Evolutionary conservation across 2,888 invertebrate genomes (phyloP).

Genomic region (Epinotia nisella): DNA sequence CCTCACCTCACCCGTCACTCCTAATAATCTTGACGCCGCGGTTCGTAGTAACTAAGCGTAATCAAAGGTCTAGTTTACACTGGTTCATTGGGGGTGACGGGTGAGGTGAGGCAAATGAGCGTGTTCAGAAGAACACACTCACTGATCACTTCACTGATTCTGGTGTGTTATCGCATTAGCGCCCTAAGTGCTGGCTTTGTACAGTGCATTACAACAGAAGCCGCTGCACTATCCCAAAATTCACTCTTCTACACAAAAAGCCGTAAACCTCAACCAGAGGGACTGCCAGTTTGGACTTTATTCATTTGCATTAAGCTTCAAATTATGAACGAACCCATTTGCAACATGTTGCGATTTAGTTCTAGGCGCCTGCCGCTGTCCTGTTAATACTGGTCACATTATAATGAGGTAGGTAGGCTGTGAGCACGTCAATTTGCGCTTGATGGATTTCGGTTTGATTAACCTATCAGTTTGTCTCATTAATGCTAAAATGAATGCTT

Average conservation of each 20-base stretch:
- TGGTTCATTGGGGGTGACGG: too few species aligned
- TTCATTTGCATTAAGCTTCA: neutral
- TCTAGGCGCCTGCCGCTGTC: neutral
- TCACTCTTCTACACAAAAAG: neutral
- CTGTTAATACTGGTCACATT: conserved; percentile 2
- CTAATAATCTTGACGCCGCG: too few species aligned
- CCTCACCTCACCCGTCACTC: too few species aligned
- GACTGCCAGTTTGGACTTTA: conserved; percentile 4
- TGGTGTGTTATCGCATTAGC: conserved; percentile 8
- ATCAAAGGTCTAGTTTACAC: too few species aligned
- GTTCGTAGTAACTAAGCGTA: too few species aligned
- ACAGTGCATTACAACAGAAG: conserved; percentile 58
- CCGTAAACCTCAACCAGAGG: neutral
- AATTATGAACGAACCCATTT: neutral
- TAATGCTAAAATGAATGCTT: neutral
- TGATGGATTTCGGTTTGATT: conserved; percentile 10
- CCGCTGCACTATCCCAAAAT: conserved; percentile 43
- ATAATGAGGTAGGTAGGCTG: conserved; percentile 4
- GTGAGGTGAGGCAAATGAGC: too few species aligned
- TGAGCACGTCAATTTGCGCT: conserved; percentile 8
- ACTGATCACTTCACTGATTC: neutral
- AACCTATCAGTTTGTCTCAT: neutral
- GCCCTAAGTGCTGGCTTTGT: conserved; percentile 50
- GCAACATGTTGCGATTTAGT: neutral
- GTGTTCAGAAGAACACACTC: too few species aligned